A percentile compares a stretch with the other conserved stretches of the same genome.
phyloP scores from a whole-genome alignment of 1,140 invertebrate genomes.

The Zaprionus capensis region DNA sequence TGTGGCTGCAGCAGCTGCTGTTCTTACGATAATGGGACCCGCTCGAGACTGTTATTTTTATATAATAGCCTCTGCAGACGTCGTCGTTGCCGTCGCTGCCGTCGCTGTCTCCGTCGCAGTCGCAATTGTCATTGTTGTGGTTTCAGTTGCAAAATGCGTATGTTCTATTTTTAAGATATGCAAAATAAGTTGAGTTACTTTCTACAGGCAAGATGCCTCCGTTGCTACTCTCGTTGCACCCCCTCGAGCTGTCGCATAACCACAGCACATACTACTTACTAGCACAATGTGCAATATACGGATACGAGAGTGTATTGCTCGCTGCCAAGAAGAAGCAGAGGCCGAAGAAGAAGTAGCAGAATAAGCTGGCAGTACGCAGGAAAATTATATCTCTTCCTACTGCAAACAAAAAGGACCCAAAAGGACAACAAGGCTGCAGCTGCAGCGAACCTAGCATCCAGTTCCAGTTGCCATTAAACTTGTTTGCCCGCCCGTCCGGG shows the following conservation, averaged over 20 bases:
- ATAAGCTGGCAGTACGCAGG: constrained; percentile 51
- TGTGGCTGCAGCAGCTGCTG: constrained; percentile 34
- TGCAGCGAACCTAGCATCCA: constrained; percentile 12
- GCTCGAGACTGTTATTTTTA: constrained; percentile 57
- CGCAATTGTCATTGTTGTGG: constrained; percentile 52
- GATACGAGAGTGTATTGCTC: neutral
- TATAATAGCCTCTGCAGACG: constrained; percentile 61
- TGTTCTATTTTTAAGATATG: constrained; percentile 77
- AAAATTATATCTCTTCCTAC: constrained; percentile 75
- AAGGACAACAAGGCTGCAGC: constrained; percentile 28
- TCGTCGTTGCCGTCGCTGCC: constrained; percentile 1
- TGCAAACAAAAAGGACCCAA: constrained; percentile 54
- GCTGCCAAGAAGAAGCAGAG: constrained; percentile 8
- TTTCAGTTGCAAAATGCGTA: constrained; percentile 51
- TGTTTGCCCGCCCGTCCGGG: neutral
- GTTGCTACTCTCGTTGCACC: neutral
- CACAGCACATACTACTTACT: neutral
- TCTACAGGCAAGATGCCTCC: neutral
- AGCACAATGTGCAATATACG: constrained; percentile 10
- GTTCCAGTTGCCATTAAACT: constrained; percentile 39
- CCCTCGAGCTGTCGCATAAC: too few relatives aligned
- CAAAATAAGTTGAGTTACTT: constrained; percentile 74
- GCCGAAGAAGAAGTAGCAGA: neutral
- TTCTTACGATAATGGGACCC: constrained; percentile 42
- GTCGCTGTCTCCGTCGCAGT: constrained; percentile 6